Percentiles rank a stretch among this genome's conserved stretches.
Conservation (phyloP, 2,797 vertebrate species). For the Poecilia picta region DNA sequence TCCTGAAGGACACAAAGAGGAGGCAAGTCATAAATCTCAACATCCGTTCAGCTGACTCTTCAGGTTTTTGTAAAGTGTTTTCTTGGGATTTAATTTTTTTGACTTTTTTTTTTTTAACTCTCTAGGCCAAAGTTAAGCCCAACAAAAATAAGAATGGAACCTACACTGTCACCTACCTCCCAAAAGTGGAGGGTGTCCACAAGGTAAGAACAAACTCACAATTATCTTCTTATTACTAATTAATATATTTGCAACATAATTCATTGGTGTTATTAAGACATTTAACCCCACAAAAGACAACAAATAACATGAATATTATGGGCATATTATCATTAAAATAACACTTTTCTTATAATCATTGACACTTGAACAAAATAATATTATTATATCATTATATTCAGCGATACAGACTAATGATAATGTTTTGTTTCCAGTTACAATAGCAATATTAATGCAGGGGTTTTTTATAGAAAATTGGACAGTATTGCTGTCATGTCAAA, state of each 20-base stretch:
- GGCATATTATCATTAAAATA: background rate
- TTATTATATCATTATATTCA: background rate
- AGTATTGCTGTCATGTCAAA: background rate
- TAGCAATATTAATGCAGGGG: background rate
- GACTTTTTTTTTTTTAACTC: conserved; percentile 12
- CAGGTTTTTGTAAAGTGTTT: background rate
- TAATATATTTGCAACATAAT: background rate
- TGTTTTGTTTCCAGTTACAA: background rate
- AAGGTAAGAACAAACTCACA: conserved; percentile 82
- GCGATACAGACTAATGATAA: background rate
- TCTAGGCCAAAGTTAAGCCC: conserved; percentile 91
- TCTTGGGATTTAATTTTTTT: conserved; percentile 16
- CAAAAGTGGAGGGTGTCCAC: conserved; percentile 94
- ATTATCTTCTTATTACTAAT: background rate
- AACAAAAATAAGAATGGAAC: conserved; percentile 92
- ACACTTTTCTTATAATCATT: background rate
- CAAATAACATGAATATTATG: background rate
- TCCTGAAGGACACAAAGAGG: conserved; percentile 95
- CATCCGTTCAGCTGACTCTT: background rate
- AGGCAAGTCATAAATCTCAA: conserved; percentile 76
- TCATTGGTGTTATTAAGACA: background rate
- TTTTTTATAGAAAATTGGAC: background rate
- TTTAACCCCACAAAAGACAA: background rate
- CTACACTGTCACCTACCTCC: conserved; percentile 90
- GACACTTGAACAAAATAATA: background rate